These are phyloP conservation scores for Cheilosia variabilis DNA, from an alignment of 2,888 invertebrate genomes.

Conservation along the genomic window DNA sequence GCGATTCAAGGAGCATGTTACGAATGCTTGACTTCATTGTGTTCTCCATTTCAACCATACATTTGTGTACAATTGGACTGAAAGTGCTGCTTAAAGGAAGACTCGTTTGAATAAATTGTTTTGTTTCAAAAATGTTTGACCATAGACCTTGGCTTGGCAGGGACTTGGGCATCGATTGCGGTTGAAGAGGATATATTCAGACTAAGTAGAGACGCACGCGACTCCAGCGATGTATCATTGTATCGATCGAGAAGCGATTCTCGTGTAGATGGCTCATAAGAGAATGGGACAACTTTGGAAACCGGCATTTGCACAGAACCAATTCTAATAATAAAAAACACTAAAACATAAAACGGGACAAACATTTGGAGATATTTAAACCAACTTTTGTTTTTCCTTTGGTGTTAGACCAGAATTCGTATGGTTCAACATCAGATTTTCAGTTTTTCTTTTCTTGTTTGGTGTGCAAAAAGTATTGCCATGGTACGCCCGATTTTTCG, in stretches of 20 bases:
- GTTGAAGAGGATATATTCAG: slow-evolving; percentile 79
- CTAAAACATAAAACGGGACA: background rate
- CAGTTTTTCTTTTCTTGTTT: slow-evolving; percentile 75
- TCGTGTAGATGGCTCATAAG: slow-evolving; percentile 34
- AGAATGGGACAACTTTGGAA: slow-evolving; percentile 44
- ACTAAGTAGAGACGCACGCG: slow-evolving; percentile 76
- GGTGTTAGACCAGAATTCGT: slow-evolving; percentile 78
- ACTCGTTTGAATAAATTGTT: background rate
- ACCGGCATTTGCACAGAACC: slow-evolving; percentile 57
- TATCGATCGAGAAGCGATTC: slow-evolving; percentile 72
- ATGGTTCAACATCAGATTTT: slow-evolving; percentile 76
- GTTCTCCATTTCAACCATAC: slow-evolving; percentile 76
- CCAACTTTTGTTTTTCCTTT: slow-evolving; percentile 77
- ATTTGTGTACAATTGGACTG: slow-evolving; percentile 78
- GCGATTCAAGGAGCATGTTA: slow-evolving; percentile 61
- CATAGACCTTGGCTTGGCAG: slow-evolving; percentile 28
- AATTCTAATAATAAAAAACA: slow-evolving; percentile 29
- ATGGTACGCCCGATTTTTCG: slow-evolving; percentile 29
- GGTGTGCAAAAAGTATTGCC: slow-evolving; percentile 79
- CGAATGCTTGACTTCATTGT: slow-evolving; percentile 77
- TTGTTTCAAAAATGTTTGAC: background rate
- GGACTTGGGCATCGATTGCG: slow-evolving; percentile 75
- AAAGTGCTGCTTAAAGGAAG: slow-evolving; percentile 61
- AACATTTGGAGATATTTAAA: background rate
- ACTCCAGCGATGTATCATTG: slow-evolving; percentile 75